Evolutionary conservation across 2,113 vertebrate species (phyloP).

Genomic region (Pelvicachromis taeniatus): DNA sequence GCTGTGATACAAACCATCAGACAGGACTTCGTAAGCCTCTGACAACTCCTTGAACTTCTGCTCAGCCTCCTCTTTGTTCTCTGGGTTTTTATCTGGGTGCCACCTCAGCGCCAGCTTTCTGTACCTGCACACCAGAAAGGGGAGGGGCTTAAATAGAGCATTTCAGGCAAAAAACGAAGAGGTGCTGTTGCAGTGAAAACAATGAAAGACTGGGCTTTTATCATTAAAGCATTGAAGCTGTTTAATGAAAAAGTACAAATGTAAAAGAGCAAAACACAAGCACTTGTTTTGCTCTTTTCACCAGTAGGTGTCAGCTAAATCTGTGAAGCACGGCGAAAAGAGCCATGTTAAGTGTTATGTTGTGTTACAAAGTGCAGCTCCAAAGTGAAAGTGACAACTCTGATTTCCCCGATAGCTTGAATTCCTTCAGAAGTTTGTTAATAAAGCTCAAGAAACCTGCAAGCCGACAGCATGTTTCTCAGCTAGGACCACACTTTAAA

Average conservation of each 20-base stretch:
- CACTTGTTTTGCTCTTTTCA: no score
- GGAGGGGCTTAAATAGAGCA: no score
- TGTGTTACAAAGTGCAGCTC: no score
- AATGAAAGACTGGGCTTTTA: neutral
- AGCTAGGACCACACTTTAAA: neutral
- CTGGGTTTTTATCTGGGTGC: constrained; percentile 97
- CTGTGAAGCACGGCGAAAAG: rapidly evolving
- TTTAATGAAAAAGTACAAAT: neutral
- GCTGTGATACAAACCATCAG: constrained; percentile 77
- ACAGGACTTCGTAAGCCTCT: constrained; percentile 94
- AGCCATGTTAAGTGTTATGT: rapidly evolving
- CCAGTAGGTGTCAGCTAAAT: rapidly evolving
- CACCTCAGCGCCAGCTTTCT: constrained; percentile 89
- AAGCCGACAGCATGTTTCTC: neutral
- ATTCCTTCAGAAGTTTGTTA: neutral
- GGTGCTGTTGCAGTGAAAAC: neutral
- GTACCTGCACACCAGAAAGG: constrained; percentile 71
- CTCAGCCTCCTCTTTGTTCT: constrained; percentile 93
- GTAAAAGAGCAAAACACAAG: rapidly evolving
- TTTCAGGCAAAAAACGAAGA: neutral
- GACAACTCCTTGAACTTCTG: constrained; percentile 91
- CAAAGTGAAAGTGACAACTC: neutral
- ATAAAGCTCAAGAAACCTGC: neutral
- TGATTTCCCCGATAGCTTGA: neutral
- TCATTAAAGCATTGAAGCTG: neutral